Base-by-base conservation (phyloP, 2,797 vertebrate genomes). In the Gymnocypris eckloni region DNA sequence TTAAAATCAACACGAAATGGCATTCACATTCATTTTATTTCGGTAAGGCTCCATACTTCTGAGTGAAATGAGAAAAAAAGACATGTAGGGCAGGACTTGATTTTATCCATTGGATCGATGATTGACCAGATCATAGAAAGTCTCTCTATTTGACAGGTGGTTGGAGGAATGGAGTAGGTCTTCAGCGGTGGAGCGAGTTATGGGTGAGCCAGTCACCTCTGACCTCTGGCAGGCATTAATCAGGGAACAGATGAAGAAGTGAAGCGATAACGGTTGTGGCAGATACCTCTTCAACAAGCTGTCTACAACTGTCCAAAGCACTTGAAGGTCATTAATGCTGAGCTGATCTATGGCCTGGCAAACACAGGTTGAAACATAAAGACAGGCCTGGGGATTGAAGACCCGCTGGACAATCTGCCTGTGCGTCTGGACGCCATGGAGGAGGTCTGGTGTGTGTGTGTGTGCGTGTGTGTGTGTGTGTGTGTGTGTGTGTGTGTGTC, bases 321-420 rank as follows among this genome's bases (percentile, higher is more conserved):
- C 90, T 92, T 94, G 90, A 93, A 94, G 91, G 91, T 92, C 93
- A 90, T 93, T 95, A 91, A 90, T 91, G 86, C 85, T 89, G 85
- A 89, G 88, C 89, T 92, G 89, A 91, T 90, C 92, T 90, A 92
- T 90, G 92, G 86, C 93, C 91, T 91, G 94, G 86, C 92, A 96
- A 97, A 95, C 90, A 92, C 92, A 94, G 89, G 94, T 91, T 94
- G 94, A 96, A 96, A 95, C 92, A 93, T 92, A 95, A 95, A 96
- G 90, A 95, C 90, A 91, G 93, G 92, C 91, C 89, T 87, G 92
- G 94, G 92, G 93, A 96, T 95, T 96, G 90, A 93, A 87, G 89
- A 71, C 88, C 91, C 90, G 89, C 88, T 87, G 54, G 69, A 90
- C 93, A 95, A 96, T 94, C 91, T 95, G 96, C 91, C 92, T 4